A percentile compares a stretch with the other conserved stretches of the same genome.
These are phyloP conservation scores for Melitaea athalia DNA, from an alignment of 2,888 invertebrate genomes.

Conservation along the genomic window DNA sequence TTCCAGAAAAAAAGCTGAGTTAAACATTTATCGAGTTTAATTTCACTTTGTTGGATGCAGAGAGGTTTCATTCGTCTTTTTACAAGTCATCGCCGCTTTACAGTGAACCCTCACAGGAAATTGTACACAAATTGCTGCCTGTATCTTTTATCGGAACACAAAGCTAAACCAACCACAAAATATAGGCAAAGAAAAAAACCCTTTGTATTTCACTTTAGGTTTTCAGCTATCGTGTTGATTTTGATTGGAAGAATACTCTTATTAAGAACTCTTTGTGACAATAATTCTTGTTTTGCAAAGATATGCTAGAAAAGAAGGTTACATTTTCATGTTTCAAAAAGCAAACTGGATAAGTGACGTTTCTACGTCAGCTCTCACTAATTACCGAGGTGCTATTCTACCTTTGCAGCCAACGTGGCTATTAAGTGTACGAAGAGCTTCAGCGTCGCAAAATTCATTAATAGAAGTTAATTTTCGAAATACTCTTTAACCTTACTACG, in stretches of 20 bases:
- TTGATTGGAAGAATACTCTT: background rate
- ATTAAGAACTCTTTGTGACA: background rate
- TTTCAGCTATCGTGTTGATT: background rate
- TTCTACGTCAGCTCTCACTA: conserved; percentile 5
- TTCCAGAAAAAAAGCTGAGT: too few species aligned
- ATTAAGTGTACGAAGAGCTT: background rate
- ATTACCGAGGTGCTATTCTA: background rate
- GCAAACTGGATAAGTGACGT: background rate
- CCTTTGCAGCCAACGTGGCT: background rate
- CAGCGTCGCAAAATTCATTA: background rate
- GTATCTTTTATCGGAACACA: background rate
- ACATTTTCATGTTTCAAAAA: background rate
- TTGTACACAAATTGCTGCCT: conserved; percentile 5
- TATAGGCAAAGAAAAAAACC: background rate
- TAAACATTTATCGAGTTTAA: background rate
- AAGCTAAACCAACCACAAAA: background rate
- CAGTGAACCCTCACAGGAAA: conserved; percentile 2
- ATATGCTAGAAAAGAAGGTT: background rate
- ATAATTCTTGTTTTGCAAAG: background rate
- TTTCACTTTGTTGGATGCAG: background rate
- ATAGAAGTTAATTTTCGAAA: background rate
- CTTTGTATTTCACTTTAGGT: background rate
- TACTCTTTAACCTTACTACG: background rate
- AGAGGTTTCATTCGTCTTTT: background rate
- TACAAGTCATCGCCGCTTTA: background rate